Conservation (phyloP, 2,888 invertebrate species). For the Tipula helvola region DNA sequence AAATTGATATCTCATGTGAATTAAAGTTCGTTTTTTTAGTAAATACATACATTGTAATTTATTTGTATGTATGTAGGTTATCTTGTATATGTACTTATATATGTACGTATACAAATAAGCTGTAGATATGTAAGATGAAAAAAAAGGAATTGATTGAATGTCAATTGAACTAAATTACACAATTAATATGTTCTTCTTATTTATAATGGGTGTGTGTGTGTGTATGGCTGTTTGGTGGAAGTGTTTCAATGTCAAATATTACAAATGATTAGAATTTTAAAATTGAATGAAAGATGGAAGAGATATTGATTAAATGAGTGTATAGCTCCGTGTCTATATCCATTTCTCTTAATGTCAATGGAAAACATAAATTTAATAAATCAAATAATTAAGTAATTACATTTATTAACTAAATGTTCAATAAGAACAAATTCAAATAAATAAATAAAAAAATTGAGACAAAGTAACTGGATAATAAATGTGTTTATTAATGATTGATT, state of each 20-base stretch:
- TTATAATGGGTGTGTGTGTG: not conserved
- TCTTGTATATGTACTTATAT: not conserved
- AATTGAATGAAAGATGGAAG: not conserved
- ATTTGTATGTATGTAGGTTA: not conserved
- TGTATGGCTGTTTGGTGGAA: not conserved
- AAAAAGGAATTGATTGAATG: not conserved
- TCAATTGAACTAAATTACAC: not conserved
- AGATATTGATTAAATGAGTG: not conserved
- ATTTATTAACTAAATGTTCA: not conserved
- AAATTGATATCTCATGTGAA: not conserved
- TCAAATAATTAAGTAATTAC: not conserved
- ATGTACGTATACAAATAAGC: not conserved
- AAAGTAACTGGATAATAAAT: not conserved
- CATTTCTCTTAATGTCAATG: not conserved
- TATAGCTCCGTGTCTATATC: not conserved
- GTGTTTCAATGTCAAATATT: not conserved
- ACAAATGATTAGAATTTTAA: not conserved
- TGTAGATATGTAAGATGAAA: not conserved
- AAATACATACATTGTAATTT: not conserved
- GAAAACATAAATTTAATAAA: not conserved
- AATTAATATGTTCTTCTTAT: not conserved
- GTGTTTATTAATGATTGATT: not conserved
- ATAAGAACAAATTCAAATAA: not conserved
- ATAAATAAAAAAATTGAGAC: not conserved
- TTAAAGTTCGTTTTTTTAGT: not conserved